Percentiles rank a stretch among this genome's conserved stretches.
These are phyloP conservation scores for Protodeltote pygarga DNA, from an alignment of 2,888 invertebrate genomes.

Conservation along the genomic window DNA sequence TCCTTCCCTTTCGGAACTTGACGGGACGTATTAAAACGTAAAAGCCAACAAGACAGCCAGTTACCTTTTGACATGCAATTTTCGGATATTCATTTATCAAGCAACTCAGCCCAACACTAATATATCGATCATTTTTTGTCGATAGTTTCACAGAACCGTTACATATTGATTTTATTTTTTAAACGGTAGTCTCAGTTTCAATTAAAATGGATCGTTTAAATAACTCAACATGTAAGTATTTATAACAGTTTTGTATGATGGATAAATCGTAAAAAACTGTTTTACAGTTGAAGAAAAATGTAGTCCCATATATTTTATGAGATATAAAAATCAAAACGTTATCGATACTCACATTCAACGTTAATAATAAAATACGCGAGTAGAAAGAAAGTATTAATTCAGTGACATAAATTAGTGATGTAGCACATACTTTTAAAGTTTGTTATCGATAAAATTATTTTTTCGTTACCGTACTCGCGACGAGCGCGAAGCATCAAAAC, in stretches of 20 bases:
- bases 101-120: conserved; percentile 51
- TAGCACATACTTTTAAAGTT: conserved; percentile 18
- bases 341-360: conserved; percentile 11
- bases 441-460: conserved; percentile 42
- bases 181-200: conserved; percentile 43
- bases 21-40: conserved; percentile 81
- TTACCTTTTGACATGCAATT: conserved; percentile 85
- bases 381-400: too few species aligned
- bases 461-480: conserved; percentile 48
- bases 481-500: conserved; percentile 72
- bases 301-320: conserved; percentile 10
- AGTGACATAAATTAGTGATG: conserved; percentile 42
- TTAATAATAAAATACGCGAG: conserved; percentile 21
- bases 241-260: conserved; percentile 35
- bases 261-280: conserved; percentile 26
- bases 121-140: conserved; percentile 60
- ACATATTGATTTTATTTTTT: conserved; percentile 41
- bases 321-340: conserved; percentile 9
- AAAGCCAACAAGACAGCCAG: conserved; percentile 71
- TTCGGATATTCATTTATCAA: conserved; percentile 82
- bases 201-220: conserved; percentile 39
- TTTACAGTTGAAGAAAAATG: not conserved
- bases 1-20: conserved; percentile 60
- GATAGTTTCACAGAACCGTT: conserved; percentile 44
- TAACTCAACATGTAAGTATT: conserved; percentile 13